phyloP scores from a whole-genome alignment of 2,797 vertebrate species.

The Garrulus glandarius region DNA sequence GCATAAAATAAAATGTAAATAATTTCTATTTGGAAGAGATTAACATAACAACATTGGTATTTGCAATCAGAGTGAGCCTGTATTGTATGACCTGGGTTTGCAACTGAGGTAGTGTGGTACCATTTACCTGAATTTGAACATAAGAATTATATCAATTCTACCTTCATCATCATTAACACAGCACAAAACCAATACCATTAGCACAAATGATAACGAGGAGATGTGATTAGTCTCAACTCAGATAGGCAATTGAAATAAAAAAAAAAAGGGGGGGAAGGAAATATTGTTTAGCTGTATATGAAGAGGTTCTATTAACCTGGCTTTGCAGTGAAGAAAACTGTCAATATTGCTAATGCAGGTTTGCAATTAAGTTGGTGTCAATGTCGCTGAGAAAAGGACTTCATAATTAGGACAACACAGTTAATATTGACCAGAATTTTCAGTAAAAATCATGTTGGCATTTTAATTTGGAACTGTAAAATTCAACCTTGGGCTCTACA shows the following conservation, averaged over 20 bases:
- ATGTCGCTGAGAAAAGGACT: conserved; percentile 36
- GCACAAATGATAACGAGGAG: conserved; percentile 14
- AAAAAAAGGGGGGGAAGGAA: background rate
- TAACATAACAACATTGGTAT: conserved; percentile 19
- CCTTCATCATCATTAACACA: conserved; percentile 34
- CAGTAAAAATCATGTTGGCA: conserved; percentile 50
- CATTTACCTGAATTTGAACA: conserved; percentile 41
- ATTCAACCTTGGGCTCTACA: conserved; percentile 45
- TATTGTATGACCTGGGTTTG: conserved; percentile 16
- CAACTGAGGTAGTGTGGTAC: background rate
- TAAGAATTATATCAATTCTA: conserved; percentile 26
- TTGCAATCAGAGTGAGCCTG: conserved; percentile 28
- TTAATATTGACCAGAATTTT: conserved; percentile 66
- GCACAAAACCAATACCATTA: conserved; percentile 14
- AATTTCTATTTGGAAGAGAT: conserved; percentile 59
- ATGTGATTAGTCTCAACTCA: conserved; percentile 16
- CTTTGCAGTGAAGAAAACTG: conserved; percentile 9
- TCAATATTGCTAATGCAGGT: conserved; percentile 50
- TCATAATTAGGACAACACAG: conserved; percentile 56
- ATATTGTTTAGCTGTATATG: background rate
- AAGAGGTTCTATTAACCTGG: conserved; percentile 26
- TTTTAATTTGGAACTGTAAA: conserved; percentile 64
- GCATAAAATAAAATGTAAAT: conserved; percentile 63
- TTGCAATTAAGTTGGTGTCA: conserved; percentile 64
- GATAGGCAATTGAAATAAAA: background rate